A percentile compares a stretch with the other conserved stretches of the same genome.
These are phyloP conservation scores for Apodemus agrarius DNA, from an alignment of 2,797 vertebrate species.

Conservation along the genomic window DNA sequence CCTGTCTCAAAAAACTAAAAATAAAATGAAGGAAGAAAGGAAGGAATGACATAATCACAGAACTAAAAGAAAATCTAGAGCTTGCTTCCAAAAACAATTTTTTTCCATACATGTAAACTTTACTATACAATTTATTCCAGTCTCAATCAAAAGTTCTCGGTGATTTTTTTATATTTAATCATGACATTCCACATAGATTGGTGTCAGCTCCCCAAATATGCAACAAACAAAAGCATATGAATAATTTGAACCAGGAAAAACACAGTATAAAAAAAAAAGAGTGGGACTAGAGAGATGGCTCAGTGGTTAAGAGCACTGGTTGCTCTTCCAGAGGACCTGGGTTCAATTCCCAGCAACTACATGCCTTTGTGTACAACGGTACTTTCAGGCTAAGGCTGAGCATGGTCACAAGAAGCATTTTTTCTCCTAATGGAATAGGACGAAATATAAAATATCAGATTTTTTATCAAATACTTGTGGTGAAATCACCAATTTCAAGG, in stretches of 20 bases:
- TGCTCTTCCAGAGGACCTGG: not conserved
- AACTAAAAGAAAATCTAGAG: constrained; percentile 42
- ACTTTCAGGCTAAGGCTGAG: constrained; percentile 46
- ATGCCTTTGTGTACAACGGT: not conserved
- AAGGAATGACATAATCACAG: constrained; percentile 26
- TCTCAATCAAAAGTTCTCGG: constrained; percentile 20
- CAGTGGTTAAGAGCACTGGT: not conserved
- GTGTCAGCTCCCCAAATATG: constrained; percentile 4
- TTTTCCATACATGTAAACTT: not conserved
- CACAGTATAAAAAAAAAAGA: not conserved
- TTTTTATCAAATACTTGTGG: constrained; percentile 30
- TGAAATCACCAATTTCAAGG: constrained; percentile 39
- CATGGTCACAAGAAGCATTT: constrained; percentile 1
- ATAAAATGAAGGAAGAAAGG: not conserved
- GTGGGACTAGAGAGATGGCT: not conserved
- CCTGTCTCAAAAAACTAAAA: not conserved
- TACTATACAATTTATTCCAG: constrained; percentile 28
- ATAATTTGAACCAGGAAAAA: constrained; percentile 56
- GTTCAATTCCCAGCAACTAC: not conserved
- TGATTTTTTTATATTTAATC: constrained; percentile 41
- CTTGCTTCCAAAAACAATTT: not conserved
- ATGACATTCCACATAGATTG: constrained; percentile 35
- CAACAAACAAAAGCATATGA: constrained; percentile 59
- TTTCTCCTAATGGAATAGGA: constrained; percentile 49
- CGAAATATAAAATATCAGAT: constrained; percentile 10